Evolutionary conservation across 2,797 vertebrate species (phyloP).

Genomic region (Falco naumanni): DNA sequence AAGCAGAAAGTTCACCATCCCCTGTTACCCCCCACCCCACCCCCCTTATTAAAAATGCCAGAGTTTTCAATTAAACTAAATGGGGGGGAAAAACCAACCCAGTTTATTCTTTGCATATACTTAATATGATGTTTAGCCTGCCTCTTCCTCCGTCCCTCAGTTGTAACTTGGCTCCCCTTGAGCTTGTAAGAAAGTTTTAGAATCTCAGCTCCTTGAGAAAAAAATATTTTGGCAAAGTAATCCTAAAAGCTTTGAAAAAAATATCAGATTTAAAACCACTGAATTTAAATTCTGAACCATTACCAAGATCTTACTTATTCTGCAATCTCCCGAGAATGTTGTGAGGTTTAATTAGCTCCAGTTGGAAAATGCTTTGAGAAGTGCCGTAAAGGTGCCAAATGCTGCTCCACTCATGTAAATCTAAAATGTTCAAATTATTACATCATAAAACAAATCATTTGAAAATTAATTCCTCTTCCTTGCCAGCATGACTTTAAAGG

Average conservation of each 20-base stretch:
- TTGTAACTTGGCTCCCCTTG: background rate
- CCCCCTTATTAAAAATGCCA: background rate
- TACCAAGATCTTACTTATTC: slow-evolving; percentile 46
- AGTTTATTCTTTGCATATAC: background rate
- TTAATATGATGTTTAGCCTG: background rate
- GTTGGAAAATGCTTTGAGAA: slow-evolving; percentile 35
- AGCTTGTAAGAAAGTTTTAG: background rate
- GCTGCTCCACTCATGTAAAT: background rate
- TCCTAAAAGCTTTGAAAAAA: background rate
- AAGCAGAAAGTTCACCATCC: background rate
- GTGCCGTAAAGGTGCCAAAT: slow-evolving; percentile 25
- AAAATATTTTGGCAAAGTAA: slow-evolving; percentile 22
- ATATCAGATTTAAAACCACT: background rate
- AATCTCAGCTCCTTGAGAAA: background rate
- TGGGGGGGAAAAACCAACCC: rapidly evolving
- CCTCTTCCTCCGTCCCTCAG: background rate
- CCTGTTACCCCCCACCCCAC: background rate
- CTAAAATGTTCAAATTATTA: slow-evolving; percentile 23
- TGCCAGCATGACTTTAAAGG: background rate
- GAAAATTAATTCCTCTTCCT: slow-evolving; percentile 29
- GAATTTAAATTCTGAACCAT: slow-evolving; percentile 52
- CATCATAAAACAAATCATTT: slow-evolving; percentile 40
- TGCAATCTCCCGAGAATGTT: slow-evolving; percentile 18
- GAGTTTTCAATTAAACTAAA: background rate
- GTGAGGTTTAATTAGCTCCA: slow-evolving; percentile 55